phyloP scores from a whole-genome alignment of 2,888 invertebrate species.

The Drosophila neonasuta region DNA sequence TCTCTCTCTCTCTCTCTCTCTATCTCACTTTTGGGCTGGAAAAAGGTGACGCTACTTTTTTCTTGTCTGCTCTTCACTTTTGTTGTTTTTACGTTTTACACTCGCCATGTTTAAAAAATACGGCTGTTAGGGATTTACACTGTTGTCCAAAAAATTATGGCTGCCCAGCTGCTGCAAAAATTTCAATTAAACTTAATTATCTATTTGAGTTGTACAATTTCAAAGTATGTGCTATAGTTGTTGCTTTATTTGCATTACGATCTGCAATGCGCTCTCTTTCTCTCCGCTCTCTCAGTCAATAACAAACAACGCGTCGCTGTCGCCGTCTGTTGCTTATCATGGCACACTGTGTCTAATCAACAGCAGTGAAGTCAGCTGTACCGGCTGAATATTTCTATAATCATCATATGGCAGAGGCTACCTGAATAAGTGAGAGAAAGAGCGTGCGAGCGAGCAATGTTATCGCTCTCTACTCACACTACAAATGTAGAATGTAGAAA shows the following conservation, averaged over 20 bases:
- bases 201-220: not conserved
- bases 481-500: not conserved
- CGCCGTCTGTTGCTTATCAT: slow-evolving; percentile 45
- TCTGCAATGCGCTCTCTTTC: slow-evolving; percentile 30
- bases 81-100: slow-evolving; percentile 31
- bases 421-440: slow-evolving; percentile 34
- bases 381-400: slow-evolving; percentile 66
- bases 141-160: slow-evolving; percentile 43
- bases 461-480: slow-evolving; percentile 8
- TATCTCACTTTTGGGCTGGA: slow-evolving; percentile 34
- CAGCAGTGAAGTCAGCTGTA: slow-evolving; percentile 75
- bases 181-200: slow-evolving; percentile 12
- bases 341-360: slow-evolving; percentile 48
- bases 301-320: slow-evolving; percentile 24
- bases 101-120: slow-evolving; percentile 72
- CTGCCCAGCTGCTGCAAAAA: not conserved
- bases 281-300: not conserved
- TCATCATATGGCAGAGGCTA: slow-evolving; percentile 67
- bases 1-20: slow-evolving; percentile 30
- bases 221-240: not conserved
- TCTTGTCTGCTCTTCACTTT: slow-evolving; percentile 17
- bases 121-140: slow-evolving; percentile 61
- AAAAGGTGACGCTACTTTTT: slow-evolving; percentile 74
- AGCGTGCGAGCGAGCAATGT: slow-evolving; percentile 14
- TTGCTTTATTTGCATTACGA: slow-evolving; percentile 22